phyloP scores from a whole-genome alignment of 2,888 invertebrate species.

The Himalopsyche kuldschensis region DNA sequence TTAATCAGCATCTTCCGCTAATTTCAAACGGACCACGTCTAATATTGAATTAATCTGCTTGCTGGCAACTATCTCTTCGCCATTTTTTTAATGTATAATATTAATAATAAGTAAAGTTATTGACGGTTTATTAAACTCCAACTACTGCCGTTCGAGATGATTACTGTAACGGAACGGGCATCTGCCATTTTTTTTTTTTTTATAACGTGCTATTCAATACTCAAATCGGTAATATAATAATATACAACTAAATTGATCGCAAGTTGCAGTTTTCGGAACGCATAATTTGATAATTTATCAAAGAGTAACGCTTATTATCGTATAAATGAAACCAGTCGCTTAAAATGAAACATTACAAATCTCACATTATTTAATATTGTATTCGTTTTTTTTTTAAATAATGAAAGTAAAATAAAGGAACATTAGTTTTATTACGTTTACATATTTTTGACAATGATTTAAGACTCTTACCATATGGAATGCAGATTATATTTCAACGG shows the following conservation, averaged over 20 bases:
- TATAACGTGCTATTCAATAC: background rate
- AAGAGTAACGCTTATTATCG: too few relatives aligned
- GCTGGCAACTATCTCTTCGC: background rate
- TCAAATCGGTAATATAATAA: background rate
- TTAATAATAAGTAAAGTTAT: background rate
- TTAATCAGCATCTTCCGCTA: background rate
- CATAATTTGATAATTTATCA: background rate
- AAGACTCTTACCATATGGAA: too few relatives aligned
- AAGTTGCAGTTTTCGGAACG: background rate
- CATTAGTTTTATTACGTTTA: too few relatives aligned
- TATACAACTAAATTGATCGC: background rate
- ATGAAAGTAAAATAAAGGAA: too few relatives aligned
- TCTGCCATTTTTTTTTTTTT: background rate
- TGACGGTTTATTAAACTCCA: background rate
- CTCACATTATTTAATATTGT: too few relatives aligned
- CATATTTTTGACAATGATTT: too few relatives aligned
- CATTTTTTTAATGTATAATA: background rate
- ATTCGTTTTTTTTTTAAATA: too few relatives aligned
- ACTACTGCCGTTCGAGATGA: background rate
- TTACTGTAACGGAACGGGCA: background rate
- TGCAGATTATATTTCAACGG: too few relatives aligned
- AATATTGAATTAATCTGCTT: background rate
- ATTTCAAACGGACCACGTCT: background rate
- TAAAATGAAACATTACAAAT: too few relatives aligned
- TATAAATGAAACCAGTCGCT: too few relatives aligned